phyloP scores from a whole-genome alignment of 2,113 vertebrate genomes.

The Elaphurus davidianus region DNA sequence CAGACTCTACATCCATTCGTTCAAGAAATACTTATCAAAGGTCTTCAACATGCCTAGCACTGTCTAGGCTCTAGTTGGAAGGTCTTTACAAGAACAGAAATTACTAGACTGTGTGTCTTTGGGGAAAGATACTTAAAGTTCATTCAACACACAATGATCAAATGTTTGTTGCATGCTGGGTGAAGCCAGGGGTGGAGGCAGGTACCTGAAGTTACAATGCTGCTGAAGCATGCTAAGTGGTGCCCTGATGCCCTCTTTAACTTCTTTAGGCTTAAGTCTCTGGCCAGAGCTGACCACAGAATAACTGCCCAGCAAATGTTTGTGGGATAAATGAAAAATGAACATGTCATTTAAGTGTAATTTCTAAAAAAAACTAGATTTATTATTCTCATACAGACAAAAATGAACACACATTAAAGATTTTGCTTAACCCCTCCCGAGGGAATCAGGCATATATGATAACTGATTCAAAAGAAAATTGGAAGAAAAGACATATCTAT shows the following conservation, averaged over 20 bases:
- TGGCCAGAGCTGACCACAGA: background rate
- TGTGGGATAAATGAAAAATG: background rate
- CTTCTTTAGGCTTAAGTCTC: background rate
- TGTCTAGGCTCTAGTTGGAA: background rate
- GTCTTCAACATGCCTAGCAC: background rate
- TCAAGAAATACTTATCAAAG: background rate
- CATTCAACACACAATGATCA: background rate
- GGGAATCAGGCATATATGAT: background rate
- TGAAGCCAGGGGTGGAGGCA: rapidly evolving
- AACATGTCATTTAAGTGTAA: background rate
- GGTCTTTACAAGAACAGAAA: background rate
- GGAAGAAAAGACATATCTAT: background rate
- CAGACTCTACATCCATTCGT: background rate
- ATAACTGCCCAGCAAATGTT: background rate
- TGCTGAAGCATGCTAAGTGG: rapidly evolving
- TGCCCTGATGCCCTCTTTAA: background rate
- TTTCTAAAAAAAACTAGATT: background rate
- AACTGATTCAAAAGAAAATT: background rate
- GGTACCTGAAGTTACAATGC: background rate
- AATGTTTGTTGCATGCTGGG: background rate
- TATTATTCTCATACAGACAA: background rate
- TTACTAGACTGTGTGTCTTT: background rate
- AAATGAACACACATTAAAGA: background rate
- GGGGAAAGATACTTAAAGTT: background rate
- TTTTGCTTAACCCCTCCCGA: background rate